Evolutionary conservation across 92 coral and sea anemone genomes (phyloP).

Genomic region (Actinernus sp.): DNA sequence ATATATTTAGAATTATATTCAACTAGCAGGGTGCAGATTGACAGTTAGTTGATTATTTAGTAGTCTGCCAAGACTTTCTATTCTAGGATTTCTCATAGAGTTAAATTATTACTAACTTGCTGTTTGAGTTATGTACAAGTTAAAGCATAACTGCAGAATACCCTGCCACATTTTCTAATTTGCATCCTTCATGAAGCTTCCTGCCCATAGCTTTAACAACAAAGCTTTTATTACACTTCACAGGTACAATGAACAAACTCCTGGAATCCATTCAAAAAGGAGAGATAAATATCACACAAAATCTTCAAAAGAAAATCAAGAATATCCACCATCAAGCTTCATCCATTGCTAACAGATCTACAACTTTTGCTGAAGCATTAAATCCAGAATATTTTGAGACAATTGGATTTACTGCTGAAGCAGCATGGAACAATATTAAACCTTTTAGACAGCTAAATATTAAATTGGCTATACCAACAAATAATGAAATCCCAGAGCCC

Average conservation of each 20-base stretch:
- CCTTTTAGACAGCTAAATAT: constrained; percentile 31
- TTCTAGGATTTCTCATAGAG: too few species aligned
- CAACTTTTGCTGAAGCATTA: constrained; percentile 11
- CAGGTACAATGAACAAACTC: constrained; percentile 7
- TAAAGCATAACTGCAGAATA: too few species aligned
- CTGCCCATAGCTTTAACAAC: too few species aligned
- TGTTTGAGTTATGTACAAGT: too few species aligned
- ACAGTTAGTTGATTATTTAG: too few species aligned
- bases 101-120: too few species aligned
- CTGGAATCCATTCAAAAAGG: constrained; percentile 4
- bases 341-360: constrained; percentile 33
- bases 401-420: constrained; percentile 37
- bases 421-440: constrained; percentile 54
- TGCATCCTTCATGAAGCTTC: too few species aligned
- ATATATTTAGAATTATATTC: too few species aligned
- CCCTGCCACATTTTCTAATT: too few species aligned
- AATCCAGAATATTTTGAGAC: constrained; percentile 31
- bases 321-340: constrained; percentile 4
- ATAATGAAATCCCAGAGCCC: constrained; percentile 17
- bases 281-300: not conserved
- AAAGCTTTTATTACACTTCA: too few species aligned
- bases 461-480: constrained; percentile 1
- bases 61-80: too few species aligned
- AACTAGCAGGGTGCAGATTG: too few species aligned
- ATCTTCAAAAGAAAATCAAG: not conserved